Percentiles rank a stretch among this genome's conserved stretches.
Evolutionary conservation across 1,140 invertebrate genomes (phyloP).

Genomic region (Drosophila bocqueti): DNA sequence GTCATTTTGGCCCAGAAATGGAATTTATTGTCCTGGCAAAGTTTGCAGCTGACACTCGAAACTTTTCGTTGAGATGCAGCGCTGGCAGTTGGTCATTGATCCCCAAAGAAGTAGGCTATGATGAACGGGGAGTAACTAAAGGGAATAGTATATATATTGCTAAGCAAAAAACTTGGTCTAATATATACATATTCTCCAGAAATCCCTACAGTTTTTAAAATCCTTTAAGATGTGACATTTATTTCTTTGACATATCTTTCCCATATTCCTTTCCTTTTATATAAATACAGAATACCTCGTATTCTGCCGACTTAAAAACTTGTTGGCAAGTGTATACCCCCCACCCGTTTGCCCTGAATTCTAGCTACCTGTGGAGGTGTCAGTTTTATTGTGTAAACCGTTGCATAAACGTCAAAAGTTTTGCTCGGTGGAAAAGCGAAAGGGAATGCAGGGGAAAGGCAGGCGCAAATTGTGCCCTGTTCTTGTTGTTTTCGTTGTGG

Average conservation of each 20-base stretch:
- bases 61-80: slow-evolving; percentile 18
- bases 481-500: slow-evolving; percentile 16
- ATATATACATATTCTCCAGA: too few species aligned
- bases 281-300: background rate
- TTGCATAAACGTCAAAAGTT: slow-evolving; percentile 50
- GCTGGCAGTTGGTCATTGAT: slow-evolving; percentile 29
- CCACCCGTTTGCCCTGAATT: slow-evolving; percentile 15
- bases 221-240: too few species aligned
- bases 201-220: too few species aligned
- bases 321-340: slow-evolving; percentile 2
- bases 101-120: slow-evolving; percentile 19
- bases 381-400: slow-evolving; percentile 45
- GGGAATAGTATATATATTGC: background rate
- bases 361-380: slow-evolving; percentile 42
- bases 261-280: too few species aligned
- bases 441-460: slow-evolving; percentile 18
- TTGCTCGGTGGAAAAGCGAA: background rate
- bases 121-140: background rate
- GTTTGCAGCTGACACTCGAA: slow-evolving; percentile 18
- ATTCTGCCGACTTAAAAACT: background rate
- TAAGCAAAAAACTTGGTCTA: background rate
- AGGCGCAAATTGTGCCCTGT: slow-evolving; percentile 26
- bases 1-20: slow-evolving; percentile 40
- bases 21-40: slow-evolving; percentile 17
- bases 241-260: background rate